Evolutionary conservation across 2,888 invertebrate genomes (phyloP).

Genomic region (Steinernema carpocapsae): DNA sequence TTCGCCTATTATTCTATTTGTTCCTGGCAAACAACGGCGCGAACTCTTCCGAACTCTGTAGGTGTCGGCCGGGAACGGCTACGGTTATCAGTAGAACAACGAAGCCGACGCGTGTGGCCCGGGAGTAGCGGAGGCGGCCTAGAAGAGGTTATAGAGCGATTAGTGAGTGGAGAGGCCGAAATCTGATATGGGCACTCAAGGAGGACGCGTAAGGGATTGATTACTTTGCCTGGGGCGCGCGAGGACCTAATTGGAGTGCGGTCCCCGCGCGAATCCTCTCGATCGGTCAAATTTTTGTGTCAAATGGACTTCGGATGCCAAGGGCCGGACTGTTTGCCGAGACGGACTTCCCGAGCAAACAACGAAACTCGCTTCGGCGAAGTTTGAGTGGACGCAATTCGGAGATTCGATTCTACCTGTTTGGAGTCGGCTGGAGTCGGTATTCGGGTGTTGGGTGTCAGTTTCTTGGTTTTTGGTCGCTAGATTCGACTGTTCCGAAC

Average conservation of each 20-base stretch:
- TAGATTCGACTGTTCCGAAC: not conserved
- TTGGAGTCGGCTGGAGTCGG: not conserved
- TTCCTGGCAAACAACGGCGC: constrained; percentile 32
- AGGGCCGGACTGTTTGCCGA: constrained; percentile 10
- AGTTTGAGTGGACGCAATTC: not conserved
- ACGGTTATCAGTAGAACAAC: constrained; percentile 4
- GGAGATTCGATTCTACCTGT: not conserved
- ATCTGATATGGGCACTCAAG: constrained; percentile 30
- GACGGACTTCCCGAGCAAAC: constrained; percentile 11
- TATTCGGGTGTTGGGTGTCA: not conserved
- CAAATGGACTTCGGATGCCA: not conserved
- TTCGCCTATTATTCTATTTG: constrained; percentile 33
- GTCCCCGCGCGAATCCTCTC: not conserved
- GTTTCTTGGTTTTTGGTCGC: not conserved
- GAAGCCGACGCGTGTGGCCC: constrained; percentile 23
- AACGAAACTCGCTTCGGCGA: not conserved
- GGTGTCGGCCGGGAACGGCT: constrained; percentile 13
- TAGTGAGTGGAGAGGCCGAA: constrained; percentile 22
- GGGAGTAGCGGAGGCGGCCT: not conserved
- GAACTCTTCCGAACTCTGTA: constrained; percentile 21
- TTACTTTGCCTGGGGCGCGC: constrained; percentile 31
- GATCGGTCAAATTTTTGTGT: constrained; percentile 33
- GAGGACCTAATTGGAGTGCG: constrained; percentile 16
- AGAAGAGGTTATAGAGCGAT: not conserved
- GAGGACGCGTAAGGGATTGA: constrained; percentile 25